Evolutionary conservation across 2,888 invertebrate species (phyloP), one percentile per base, ranked within the genome.

Genomic region (Drosophila flavopinicola): DNA sequence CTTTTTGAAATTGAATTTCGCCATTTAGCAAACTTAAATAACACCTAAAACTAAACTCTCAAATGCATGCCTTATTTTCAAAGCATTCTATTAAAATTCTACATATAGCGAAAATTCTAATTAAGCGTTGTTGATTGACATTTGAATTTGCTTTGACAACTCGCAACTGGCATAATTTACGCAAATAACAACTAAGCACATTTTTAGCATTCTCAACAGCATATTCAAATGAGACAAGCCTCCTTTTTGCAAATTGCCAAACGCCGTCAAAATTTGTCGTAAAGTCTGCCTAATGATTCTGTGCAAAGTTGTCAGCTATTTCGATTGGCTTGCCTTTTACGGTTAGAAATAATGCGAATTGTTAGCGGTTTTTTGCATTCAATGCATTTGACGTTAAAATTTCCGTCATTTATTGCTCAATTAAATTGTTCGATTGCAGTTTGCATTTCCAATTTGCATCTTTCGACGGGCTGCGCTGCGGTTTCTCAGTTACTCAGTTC

Each of bases 401-500:
- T 83, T 84, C 84, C 84, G 84, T 78, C 83, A 85, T 83, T 83
- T 83, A 83, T 80, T 79, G 66, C 67, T 83, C 70, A 83, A 85
- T 85, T 85, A 78, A 74, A 75, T 54, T 68, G 66, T 60, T 74
- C 67, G 70, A 71, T 48, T 77, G 71, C 75, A 56, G 63, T 71
- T 77, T 73, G 56, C 80, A 66, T 66, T 66, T 66, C 30, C 52
- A 67, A 78, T 84, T 80, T 70, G 33, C 74, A 73, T 41, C 54
- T 60, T 29, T 54, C 23, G 15, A 59, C 47, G 47, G 42, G 24
- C 39, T 11, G 41, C 37, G 37, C 44, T 30, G 45, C 38, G 24
- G 42, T 17, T 38, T 30, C 25, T 20, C 2, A 20, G n/a, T n/a
- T n/a, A n/a, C n/a, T n/a, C n/a, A 17, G 35, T 17, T 10, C 6